A percentile compares a stretch with the other conserved stretches of the same genome.
These are phyloP conservation scores for Dolichomitus sp. DNA, from an alignment of 2,888 invertebrate species.

Conservation along the genomic window DNA sequence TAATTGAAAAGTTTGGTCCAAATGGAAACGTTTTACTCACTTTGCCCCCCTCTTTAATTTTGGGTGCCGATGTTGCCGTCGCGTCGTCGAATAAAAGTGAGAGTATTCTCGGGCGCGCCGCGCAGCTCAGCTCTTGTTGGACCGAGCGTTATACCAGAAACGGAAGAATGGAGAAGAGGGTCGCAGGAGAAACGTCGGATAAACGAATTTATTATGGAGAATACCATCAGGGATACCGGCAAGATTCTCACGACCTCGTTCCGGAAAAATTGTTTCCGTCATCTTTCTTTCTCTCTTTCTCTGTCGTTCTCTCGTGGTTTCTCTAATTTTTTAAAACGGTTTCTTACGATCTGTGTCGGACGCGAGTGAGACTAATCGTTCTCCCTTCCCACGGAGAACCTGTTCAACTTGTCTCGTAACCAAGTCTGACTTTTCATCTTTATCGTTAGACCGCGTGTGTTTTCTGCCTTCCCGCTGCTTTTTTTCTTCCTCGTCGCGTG, in stretches of 20 bases:
- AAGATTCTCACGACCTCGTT: constrained; percentile 58
- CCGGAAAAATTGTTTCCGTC: constrained; percentile 39
- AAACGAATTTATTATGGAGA: constrained; percentile 80
- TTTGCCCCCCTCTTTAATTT: constrained; percentile 2
- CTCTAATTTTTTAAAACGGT: constrained; percentile 59
- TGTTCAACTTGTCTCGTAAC: constrained; percentile 53
- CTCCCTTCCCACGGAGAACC: constrained; percentile 20
- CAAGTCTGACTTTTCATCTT: constrained; percentile 67
- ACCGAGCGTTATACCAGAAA: constrained; percentile 57
- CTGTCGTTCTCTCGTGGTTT: constrained; percentile 62
- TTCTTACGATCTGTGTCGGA: constrained; percentile 38
- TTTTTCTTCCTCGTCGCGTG: too few relatives aligned
- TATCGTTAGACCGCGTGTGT: constrained; percentile 26
- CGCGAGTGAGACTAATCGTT: constrained; percentile 59
- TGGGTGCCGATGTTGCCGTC: constrained; percentile 16
- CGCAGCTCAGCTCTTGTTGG: constrained; percentile 20
- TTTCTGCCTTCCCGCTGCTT: too few relatives aligned
- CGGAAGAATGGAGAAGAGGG: constrained; percentile 57
- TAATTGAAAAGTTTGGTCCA: constrained; percentile 83
- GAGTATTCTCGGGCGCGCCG: constrained; percentile 53
- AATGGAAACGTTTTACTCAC: constrained; percentile 72
- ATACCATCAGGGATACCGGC: constrained; percentile 54
- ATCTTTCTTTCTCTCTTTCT: constrained; percentile 18
- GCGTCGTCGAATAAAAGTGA: constrained; percentile 73
- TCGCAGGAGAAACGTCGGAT: constrained; percentile 67